Evolutionary conservation across 2,113 vertebrate genomes (phyloP), one percentile per base, ranked within the genome.

Genomic region (Hoplias malabaricus): DNA sequence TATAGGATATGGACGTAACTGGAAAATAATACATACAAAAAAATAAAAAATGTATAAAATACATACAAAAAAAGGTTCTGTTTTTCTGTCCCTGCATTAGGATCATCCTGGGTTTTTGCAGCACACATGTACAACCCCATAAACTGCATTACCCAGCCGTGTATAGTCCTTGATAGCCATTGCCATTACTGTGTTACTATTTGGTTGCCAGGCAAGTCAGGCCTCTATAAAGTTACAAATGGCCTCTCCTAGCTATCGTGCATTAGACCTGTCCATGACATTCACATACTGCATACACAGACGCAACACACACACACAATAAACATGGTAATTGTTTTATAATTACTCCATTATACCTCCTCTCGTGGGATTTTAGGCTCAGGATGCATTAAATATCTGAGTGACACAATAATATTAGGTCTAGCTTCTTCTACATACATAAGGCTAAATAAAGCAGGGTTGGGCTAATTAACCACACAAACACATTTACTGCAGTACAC

Each of bases 171-270:
- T 36, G 3, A 9, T 36, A 16, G 54, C 29, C 62, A 53, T 61
- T 75, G 42, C 71, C 46, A 75, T 72, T 27, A 31, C 61, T 40
- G 19, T 34, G 43, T n/a, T 19, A 68, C 46, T 57, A 73, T 72
- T 76, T 61, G 46, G 77, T 77, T 77, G 69, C 81, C 69, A 83
- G 69, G 73, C 38, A 77, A 65, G 69, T 43, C 62, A 77, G 43
- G 38, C 61, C 43, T n/a, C 62, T 61, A 71, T 70, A 75, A 40
- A 25, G 25, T 36, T 13, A 48, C 59, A 71, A 73, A 82, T 75
- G 56, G 46, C 42, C 16, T 63, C 46, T 19, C n/a, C 16, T 31
- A 27, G 33, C 40, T 23, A 66, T 34, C 42, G 48, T 16, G 27
- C 59, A 21, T 63, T 63, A 63, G 59, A 63, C 59, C 33, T 36